phyloP scores from a whole-genome alignment of 2,113 vertebrate species.

The Antechinus stuartii region DNA sequence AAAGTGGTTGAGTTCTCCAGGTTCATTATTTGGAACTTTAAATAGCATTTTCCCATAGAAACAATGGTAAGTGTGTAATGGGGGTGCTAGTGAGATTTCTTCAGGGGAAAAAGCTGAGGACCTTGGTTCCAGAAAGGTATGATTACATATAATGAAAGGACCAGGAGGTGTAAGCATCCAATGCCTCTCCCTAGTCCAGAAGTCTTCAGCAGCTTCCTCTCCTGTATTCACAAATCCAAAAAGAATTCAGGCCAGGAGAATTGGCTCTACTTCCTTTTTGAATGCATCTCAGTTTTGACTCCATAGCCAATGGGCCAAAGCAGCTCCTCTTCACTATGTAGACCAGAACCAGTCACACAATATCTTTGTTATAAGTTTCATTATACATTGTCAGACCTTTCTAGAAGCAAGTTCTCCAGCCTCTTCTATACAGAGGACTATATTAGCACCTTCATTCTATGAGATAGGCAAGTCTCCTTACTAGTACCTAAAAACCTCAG shows the following conservation, averaged over 20 bases:
- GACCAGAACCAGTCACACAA: neutral
- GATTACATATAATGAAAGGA: neutral
- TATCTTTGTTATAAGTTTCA: neutral
- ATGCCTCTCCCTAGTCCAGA: neutral
- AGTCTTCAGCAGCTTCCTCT: neutral
- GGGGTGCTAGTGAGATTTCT: neutral
- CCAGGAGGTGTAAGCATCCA: neutral
- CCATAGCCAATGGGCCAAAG: neutral
- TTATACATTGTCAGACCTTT: neutral
- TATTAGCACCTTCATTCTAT: neutral
- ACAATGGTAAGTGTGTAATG: neutral
- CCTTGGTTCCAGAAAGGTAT: neutral
- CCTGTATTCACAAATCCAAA: neutral
- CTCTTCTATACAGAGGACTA: neutral
- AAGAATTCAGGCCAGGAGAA: neutral
- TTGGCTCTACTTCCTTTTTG: neutral
- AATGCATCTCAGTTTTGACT: neutral
- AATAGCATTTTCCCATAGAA: slow-evolving; percentile 15
- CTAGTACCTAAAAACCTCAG: neutral
- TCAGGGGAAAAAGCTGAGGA: neutral
- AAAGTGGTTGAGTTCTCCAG: slow-evolving; percentile 49
- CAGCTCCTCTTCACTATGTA: neutral
- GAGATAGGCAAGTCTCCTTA: neutral
- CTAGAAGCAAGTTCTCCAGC: neutral
- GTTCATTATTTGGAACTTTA: slow-evolving; percentile 54